phyloP scores from a whole-genome alignment of 2,888 invertebrate genomes.

The Galeruca laticollis region DNA sequence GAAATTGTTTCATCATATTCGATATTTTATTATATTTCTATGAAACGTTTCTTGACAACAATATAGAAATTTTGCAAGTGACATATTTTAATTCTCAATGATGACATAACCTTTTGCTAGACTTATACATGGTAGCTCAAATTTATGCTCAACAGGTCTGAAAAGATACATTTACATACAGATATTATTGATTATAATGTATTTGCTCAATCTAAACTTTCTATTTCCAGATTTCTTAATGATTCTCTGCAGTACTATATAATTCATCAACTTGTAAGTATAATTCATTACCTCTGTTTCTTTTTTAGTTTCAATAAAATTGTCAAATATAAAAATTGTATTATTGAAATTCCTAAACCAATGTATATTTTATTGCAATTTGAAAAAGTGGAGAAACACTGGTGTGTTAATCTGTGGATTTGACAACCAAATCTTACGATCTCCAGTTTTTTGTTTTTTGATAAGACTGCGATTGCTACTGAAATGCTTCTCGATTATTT shows the following conservation, averaged over 20 bases:
- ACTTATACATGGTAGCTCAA: conserved; percentile 36
- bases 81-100: too few species aligned
- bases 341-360: background rate
- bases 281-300: background rate
- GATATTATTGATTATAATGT: background rate
- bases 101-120: conserved; percentile 39
- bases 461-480: too few species aligned
- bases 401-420: too few species aligned
- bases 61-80: too few species aligned
- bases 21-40: too few species aligned
- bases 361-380: background rate
- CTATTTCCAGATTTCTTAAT: background rate
- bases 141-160: conserved; percentile 47
- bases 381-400: too few species aligned
- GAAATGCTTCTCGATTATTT: too few species aligned
- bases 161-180: conserved; percentile 5
- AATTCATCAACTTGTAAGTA: background rate
- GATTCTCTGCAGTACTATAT: background rate
- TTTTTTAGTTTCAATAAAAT: background rate
- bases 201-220: background rate
- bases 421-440: too few species aligned
- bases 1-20: too few species aligned
- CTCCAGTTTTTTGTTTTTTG: too few species aligned
- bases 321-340: background rate
- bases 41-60: too few species aligned